Base-by-base conservation (phyloP, 2,888 invertebrate species). In the Euphydryas editha region DNA sequence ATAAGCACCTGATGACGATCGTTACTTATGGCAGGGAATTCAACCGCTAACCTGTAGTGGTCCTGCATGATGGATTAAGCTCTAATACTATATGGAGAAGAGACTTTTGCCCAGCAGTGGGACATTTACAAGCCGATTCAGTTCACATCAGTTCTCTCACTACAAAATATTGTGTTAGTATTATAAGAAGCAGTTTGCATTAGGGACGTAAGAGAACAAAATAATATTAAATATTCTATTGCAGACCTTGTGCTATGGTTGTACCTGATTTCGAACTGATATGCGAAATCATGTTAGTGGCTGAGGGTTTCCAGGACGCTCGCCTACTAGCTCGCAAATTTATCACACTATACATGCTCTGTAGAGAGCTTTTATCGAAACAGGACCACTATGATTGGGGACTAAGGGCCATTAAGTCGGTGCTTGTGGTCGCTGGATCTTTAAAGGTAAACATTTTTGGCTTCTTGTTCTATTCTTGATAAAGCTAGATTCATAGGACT, bases 381-480 rank as follows among this genome's bases (percentile, higher is more conserved):
- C 97, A 98, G 86, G 98, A 99, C 84, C 99, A 99, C 85, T 99
- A 99, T 81, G 99, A 99, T 93, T 98, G 98, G 98, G 99, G 99
- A 44, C 92, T 99, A 62, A 91, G 99, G 75, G 99, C 99, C 62
- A 98, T 99, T 76, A 99, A 99, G 85, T 98, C 98, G 61, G 98
- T 99, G 55, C 91, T 99, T 60, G 98, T 99, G 1, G 98, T 99
- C 11, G 98, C 98, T 73, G 98, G 98, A 51, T 95, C 98, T 42
- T 90, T 98, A 61, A 98, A 98, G 94, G 96, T 92, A 69, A 24
- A 37, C 58, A 18, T 51, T 46, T 17, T 44, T 18, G 13, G 4
- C n/a, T 54, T 37, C 21, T n/a, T n/a, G n/a, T n/a, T n/a, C n/a
- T n/a, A n/a, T n/a, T n/a, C n/a, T n/a, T n/a, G n/a, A n/a, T 18